These are phyloP conservation scores for Heteronetta atricapilla DNA, from an alignment of 2,113 vertebrate genomes.

Conservation along the genomic window DNA sequence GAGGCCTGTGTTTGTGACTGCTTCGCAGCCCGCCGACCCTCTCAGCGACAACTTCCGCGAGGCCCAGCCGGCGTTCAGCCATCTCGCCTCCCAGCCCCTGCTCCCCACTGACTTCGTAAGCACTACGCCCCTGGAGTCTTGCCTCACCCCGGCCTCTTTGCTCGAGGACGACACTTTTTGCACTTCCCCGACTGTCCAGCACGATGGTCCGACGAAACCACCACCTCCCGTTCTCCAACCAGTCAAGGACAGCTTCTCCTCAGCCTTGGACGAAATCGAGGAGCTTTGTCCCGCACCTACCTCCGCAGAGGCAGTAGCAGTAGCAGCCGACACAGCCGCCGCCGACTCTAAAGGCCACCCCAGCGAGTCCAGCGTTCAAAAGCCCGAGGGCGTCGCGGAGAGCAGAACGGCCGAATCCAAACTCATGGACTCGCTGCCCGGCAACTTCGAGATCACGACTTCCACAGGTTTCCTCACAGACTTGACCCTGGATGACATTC, in stretches of 20 bases:
- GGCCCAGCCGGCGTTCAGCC: conserved; percentile 84
- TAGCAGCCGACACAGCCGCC: conserved; percentile 46
- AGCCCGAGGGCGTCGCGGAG: conserved; percentile 79
- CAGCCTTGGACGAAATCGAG: conserved; percentile 91
- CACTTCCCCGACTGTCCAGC: conserved; percentile 78
- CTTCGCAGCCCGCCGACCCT: conserved; percentile 84
- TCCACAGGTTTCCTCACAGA: conserved; percentile 97
- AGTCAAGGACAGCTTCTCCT: conserved; percentile 86
- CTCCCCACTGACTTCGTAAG: conserved; percentile 72
- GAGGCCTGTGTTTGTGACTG: conserved; percentile 84
- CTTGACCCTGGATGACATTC: conserved; percentile 96
- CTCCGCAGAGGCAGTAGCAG: conserved; percentile 76
- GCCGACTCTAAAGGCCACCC: conserved; percentile 75
- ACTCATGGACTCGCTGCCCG: conserved; percentile 84
- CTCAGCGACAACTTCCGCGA: conserved; percentile 88
- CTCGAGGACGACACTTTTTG: conserved; percentile 93
- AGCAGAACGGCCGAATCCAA: conserved; percentile 81
- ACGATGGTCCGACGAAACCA: conserved; percentile 70
- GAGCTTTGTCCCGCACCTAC: conserved; percentile 91
- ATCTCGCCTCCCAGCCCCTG: conserved; percentile 63
- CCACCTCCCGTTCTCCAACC: conserved; percentile 72
- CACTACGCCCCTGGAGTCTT: conserved; percentile 84
- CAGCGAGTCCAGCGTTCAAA: conserved; percentile 70
- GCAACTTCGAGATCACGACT: conserved; percentile 86
- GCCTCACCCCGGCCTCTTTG: conserved; percentile 94